These are phyloP conservation scores for Lycophotia porphyrea DNA, from an alignment of 2,888 invertebrate genomes.

Conservation along the genomic window DNA sequence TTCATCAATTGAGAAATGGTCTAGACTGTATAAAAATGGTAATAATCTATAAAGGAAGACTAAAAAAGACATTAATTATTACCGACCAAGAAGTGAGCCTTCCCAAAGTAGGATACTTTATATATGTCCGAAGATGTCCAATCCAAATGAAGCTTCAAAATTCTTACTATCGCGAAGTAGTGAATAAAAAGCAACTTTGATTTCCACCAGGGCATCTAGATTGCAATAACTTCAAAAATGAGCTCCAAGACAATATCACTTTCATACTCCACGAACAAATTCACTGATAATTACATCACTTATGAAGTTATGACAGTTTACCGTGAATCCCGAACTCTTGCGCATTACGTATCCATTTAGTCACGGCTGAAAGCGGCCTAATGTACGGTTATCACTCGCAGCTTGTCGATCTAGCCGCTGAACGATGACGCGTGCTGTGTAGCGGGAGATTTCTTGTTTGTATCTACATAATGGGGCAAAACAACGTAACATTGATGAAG, in stretches of 20 bases:
- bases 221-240: background rate
- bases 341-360: slow-evolving; percentile 45
- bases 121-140: background rate
- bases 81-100: background rate
- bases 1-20: background rate
- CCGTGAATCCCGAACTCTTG: slow-evolving; percentile 22
- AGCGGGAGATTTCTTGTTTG: slow-evolving; percentile 57
- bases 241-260: background rate
- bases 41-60: background rate
- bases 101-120: background rate
- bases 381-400: slow-evolving; percentile 52
- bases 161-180: background rate
- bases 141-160: background rate
- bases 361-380: slow-evolving; percentile 45
- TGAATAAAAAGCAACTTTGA: background rate
- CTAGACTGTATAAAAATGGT: background rate
- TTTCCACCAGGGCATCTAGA: background rate
- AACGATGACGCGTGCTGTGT: slow-evolving; percentile 44
- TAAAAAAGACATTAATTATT: background rate
- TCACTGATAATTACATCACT: slow-evolving; percentile 4
- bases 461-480: slow-evolving; percentile 52
- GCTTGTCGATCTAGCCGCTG: slow-evolving; percentile 28
- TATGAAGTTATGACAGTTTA: slow-evolving; percentile 17
- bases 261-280: slow-evolving; percentile 4
- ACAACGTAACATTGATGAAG: slow-evolving; percentile 36